Evolutionary conservation across 1,140 invertebrate genomes (phyloP).

Genomic region (Drosophila lacteicornis): DNA sequence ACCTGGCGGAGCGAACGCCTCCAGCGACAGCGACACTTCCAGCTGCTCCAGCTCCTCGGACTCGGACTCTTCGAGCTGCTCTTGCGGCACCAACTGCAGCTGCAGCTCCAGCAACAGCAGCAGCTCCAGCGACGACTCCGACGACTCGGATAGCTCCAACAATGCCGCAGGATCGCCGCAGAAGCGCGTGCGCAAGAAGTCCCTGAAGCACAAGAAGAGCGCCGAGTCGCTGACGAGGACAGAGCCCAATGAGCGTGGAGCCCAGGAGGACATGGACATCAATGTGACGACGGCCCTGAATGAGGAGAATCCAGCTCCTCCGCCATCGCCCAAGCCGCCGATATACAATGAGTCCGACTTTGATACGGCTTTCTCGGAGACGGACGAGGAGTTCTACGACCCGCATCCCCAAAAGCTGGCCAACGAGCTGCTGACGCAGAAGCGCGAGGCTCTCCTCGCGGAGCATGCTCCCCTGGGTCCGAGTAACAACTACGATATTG

Average conservation of each 20-base stretch:
- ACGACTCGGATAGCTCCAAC: slow-evolving; percentile 80
- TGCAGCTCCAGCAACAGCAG: slow-evolving; percentile 91
- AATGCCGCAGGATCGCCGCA: slow-evolving; percentile 34
- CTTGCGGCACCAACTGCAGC: slow-evolving; percentile 88
- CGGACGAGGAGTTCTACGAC: slow-evolving; percentile 94
- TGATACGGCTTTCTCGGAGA: slow-evolving; percentile 92
- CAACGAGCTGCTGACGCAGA: slow-evolving; percentile 89
- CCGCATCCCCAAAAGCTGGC: slow-evolving; percentile 90
- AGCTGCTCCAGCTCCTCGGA: slow-evolving; percentile 87
- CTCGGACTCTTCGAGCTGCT: slow-evolving; percentile 87
- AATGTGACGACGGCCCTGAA: slow-evolving; percentile 42
- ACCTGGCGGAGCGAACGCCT: slow-evolving; percentile 85
- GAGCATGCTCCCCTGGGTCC: slow-evolving; percentile 87
- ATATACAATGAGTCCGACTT: slow-evolving; percentile 89
- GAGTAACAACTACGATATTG: slow-evolving; percentile 87
- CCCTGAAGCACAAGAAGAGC: slow-evolving; percentile 42
- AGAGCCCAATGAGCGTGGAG: background rate
- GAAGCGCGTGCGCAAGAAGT: slow-evolving; percentile 51
- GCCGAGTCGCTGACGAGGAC: slow-evolving; percentile 25
- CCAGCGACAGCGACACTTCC: slow-evolving; percentile 89
- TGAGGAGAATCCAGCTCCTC: slow-evolving; percentile 32
- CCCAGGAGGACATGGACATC: slow-evolving; percentile 40
- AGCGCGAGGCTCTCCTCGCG: slow-evolving; percentile 89
- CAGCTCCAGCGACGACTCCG: slow-evolving; percentile 87
- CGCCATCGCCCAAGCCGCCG: slow-evolving; percentile 50